phyloP scores from a whole-genome alignment of 2,888 invertebrate genomes.

The Elgonia sp. region DNA sequence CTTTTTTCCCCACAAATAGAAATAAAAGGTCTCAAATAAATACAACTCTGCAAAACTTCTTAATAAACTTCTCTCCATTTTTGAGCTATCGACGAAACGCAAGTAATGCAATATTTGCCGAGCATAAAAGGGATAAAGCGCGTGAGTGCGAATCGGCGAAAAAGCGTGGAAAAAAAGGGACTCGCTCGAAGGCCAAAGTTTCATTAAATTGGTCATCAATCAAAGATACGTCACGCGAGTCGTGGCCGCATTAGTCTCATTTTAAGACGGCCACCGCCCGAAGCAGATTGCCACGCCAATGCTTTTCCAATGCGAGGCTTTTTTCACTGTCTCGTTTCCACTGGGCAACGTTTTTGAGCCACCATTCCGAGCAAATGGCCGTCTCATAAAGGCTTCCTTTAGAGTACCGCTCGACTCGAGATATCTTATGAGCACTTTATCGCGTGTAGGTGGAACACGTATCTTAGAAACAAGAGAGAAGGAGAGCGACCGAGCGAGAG shows the following conservation, averaged over 20 bases:
- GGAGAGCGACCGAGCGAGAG: slow-evolving; percentile 41
- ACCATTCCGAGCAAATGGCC: slow-evolving; percentile 42
- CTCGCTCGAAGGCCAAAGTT: slow-evolving; percentile 39
- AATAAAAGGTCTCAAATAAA: not conserved
- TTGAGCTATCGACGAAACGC: slow-evolving; percentile 7
- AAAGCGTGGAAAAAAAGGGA: slow-evolving; percentile 17
- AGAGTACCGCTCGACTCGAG: slow-evolving; percentile 47
- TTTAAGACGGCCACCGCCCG: slow-evolving; percentile 40
- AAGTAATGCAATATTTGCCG: slow-evolving; percentile 28
- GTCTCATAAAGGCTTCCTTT: slow-evolving; percentile 51
- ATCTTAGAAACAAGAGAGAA: slow-evolving; percentile 42
- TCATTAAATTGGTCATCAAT: slow-evolving; percentile 62
- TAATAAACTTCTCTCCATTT: slow-evolving; percentile 12
- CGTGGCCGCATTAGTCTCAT: slow-evolving; percentile 54
- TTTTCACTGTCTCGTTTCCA: slow-evolving; percentile 30
- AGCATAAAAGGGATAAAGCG: slow-evolving; percentile 16
- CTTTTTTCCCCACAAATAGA: not conserved
- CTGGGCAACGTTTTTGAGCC: slow-evolving; percentile 38
- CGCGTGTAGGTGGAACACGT: slow-evolving; percentile 58
- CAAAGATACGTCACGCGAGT: slow-evolving; percentile 51
- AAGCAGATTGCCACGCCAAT: slow-evolving; percentile 16
- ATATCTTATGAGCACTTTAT: slow-evolving; percentile 61
- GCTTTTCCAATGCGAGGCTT: slow-evolving; percentile 27
- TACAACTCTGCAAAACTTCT: not conserved
- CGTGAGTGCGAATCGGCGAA: slow-evolving; percentile 6